These are phyloP conservation scores for Cotesia typhae DNA, from an alignment of 1,140 invertebrate genomes.

Conservation along the genomic window DNA sequence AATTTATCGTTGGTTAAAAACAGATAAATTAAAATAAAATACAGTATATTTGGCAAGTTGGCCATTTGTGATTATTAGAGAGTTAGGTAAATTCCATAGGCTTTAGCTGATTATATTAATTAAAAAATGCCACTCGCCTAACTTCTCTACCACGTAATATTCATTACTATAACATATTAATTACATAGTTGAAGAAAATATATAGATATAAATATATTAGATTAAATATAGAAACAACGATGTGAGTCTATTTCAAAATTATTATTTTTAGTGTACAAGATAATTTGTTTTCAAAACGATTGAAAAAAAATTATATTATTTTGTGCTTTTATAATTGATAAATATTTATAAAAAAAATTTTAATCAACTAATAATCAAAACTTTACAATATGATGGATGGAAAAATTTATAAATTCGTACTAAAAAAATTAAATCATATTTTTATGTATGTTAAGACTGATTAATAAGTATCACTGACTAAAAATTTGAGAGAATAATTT, in stretches of 20 bases:
- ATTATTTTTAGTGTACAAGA: not conserved
- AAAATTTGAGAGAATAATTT: conserved; percentile 13
- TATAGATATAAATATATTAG: conserved; percentile 39
- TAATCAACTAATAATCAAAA: not conserved
- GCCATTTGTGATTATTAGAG: conserved; percentile 53
- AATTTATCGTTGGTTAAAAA: conserved; percentile 33
- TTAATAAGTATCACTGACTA: conserved; percentile 28
- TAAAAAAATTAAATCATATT: conserved; percentile 19
- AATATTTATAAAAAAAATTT: not conserved
- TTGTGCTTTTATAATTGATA: too few relatives aligned
- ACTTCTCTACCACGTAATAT: conserved; percentile 41
- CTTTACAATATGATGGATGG: not conserved
- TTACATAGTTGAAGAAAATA: conserved; percentile 32
- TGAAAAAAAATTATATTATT: too few relatives aligned
- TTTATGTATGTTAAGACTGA: conserved; percentile 36
- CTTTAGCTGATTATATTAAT: conserved; percentile 43
- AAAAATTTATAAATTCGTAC: conserved; percentile 7
- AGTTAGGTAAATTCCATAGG: conserved; percentile 54
- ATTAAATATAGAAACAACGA: conserved; percentile 1
- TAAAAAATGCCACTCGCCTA: conserved; percentile 45
- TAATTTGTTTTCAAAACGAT: too few relatives aligned
- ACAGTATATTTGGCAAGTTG: conserved; percentile 27
- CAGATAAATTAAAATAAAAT: not conserved
- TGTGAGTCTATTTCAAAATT: not conserved
- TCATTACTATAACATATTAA: conserved; percentile 17